phyloP scores from a whole-genome alignment of 1,140 invertebrate genomes.

The Brachionus plicatilis region DNA sequence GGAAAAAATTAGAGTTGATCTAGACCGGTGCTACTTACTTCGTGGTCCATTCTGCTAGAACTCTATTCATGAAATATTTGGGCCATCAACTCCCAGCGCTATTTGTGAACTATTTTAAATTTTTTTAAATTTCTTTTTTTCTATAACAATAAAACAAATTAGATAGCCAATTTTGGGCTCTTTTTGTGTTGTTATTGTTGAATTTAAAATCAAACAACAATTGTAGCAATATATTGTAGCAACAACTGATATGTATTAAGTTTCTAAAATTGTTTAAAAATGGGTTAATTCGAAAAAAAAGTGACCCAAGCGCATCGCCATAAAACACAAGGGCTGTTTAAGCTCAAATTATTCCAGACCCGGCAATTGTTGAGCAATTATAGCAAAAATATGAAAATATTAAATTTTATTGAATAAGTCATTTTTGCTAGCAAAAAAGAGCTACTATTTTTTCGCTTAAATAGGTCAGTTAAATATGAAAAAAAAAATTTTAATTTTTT shows the following conservation, averaged over 20 bases:
- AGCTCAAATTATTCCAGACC: background rate
- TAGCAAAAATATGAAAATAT: background rate
- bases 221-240: background rate
- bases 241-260: slow-evolving; percentile 22
- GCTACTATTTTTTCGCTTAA: too few relatives aligned
- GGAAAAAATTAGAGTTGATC: background rate
- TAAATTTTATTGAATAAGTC: background rate
- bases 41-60: background rate
- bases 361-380: too few relatives aligned
- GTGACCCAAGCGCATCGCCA: slow-evolving; percentile 19
- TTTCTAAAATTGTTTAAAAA: slow-evolving; percentile 1
- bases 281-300: slow-evolving; percentile 25
- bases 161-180: slow-evolving; percentile 17
- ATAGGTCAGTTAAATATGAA: too few relatives aligned
- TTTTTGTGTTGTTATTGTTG: background rate
- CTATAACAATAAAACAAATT: slow-evolving; percentile 24
- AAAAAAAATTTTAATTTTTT: too few relatives aligned
- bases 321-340: background rate
- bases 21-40: background rate
- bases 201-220: slow-evolving; percentile 9
- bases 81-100: background rate
- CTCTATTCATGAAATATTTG: background rate
- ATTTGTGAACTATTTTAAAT: background rate
- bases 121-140: background rate
- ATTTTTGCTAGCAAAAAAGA: too few relatives aligned